phyloP scores from a whole-genome alignment of 2,888 invertebrate species.

The Cartodere bifasciata region DNA sequence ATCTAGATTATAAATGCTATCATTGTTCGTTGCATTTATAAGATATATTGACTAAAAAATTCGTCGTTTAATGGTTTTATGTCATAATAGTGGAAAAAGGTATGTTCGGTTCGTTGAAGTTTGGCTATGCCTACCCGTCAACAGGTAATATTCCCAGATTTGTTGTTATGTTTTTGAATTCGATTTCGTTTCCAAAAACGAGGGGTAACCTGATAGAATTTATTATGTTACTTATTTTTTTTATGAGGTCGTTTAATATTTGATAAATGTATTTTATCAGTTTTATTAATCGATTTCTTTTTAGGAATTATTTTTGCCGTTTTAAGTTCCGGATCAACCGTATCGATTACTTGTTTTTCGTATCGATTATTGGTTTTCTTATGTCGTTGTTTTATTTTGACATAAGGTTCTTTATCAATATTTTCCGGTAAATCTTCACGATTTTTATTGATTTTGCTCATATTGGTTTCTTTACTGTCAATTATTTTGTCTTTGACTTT shows the following conservation, averaged over 20 bases:
- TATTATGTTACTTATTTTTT: background rate
- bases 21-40: no score
- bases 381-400: no score
- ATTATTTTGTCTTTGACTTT: background rate
- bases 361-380: no score
- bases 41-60: no score
- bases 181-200: background rate
- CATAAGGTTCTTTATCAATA: no score
- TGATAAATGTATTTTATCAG: conserved; percentile 1
- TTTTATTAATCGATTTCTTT: background rate
- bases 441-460: no score
- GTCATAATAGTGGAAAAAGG: no score
- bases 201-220: no score
- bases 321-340: conserved; percentile 1
- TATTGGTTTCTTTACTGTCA: no score
- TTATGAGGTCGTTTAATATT: background rate
- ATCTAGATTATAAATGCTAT: no score
- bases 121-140: conserved; percentile 6
- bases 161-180: conserved; percentile 3
- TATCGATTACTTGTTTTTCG: background rate
- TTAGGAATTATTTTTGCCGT: conserved; percentile 1
- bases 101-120: conserved; percentile 4
- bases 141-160: conserved; percentile 8
- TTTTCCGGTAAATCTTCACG: no score
- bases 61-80: no score